phyloP scores from a whole-genome alignment of 2,888 invertebrate species.

The Gymnoscelis rufifasciata region DNA sequence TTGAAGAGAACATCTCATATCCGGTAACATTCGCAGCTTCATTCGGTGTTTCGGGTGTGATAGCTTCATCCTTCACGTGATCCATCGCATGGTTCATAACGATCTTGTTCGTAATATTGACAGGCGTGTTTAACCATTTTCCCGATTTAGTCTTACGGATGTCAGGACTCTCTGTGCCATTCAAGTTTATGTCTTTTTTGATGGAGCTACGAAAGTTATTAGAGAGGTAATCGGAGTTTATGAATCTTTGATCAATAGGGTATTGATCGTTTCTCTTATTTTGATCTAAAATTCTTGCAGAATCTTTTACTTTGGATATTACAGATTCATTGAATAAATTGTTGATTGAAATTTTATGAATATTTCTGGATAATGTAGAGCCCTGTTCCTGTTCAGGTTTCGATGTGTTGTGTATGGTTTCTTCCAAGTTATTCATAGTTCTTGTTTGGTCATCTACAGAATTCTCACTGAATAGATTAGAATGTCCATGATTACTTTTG shows the following conservation, averaged over 20 bases:
- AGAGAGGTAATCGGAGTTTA: conserved; percentile 46
- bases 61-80: conserved; percentile 34
- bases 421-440: conserved; percentile 24
- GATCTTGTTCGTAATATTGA: conserved; percentile 38
- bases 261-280: conserved; percentile 58
- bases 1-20: conserved; percentile 40
- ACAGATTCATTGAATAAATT: conserved; percentile 54
- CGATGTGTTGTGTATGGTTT: conserved; percentile 28
- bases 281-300: conserved; percentile 56
- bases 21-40: conserved; percentile 39
- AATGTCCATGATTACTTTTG: conserved; percentile 34
- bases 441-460: conserved; percentile 22
- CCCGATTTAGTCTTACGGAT: conserved; percentile 46
- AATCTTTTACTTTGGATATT: conserved; percentile 48
- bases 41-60: conserved; percentile 36
- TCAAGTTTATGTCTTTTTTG: conserved; percentile 38
- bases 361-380: conserved; percentile 35
- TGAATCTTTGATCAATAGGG: conserved; percentile 53
- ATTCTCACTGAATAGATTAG: conserved; percentile 23
- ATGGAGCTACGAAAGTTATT: conserved; percentile 34
- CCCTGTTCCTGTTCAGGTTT: conserved; percentile 34
- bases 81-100: conserved; percentile 17
- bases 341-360: conserved; percentile 44
- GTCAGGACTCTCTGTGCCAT: conserved; percentile 33
- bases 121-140: conserved; percentile 62